Evolutionary conservation across 2,797 vertebrate species (phyloP).

Genomic region (Enteromius viviparus): DNA sequence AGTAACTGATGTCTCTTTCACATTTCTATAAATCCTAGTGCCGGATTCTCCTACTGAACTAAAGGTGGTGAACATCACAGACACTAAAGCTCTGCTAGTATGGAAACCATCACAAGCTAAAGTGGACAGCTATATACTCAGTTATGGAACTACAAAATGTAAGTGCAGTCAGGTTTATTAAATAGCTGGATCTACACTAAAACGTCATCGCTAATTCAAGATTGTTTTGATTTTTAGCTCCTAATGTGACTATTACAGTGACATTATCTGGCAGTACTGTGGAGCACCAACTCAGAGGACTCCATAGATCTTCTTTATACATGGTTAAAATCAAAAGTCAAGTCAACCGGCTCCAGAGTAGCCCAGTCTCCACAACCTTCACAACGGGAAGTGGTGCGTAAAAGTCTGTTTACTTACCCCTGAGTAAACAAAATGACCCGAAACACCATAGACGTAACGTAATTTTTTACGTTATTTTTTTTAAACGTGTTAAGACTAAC

Average conservation of each 20-base stretch:
- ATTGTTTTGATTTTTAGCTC: conserved; percentile 67
- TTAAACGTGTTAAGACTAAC: neutral
- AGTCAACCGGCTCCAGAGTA: conserved; percentile 80
- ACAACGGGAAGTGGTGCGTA: conserved; percentile 77
- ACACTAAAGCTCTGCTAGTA: conserved; percentile 79
- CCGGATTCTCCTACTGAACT: conserved; percentile 84
- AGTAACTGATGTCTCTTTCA: neutral
- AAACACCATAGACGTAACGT: neutral
- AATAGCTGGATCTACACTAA: neutral
- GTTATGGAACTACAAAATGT: conserved; percentile 84
- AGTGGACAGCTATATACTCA: conserved; percentile 85
- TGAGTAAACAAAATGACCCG: neutral
- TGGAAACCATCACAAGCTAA: conserved; percentile 84
- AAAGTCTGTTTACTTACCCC: neutral
- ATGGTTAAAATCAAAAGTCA: conserved; percentile 82
- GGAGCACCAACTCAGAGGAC: conserved; percentile 79
- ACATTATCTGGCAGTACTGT: conserved; percentile 80
- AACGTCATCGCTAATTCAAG: neutral
- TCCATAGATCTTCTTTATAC: conserved; percentile 82
- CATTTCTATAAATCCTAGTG: conserved; percentile 69
- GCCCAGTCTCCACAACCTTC: conserved; percentile 80
- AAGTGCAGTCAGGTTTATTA: conserved; percentile 63
- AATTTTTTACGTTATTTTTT: too few relatives aligned
- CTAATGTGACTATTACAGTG: conserved; percentile 81
- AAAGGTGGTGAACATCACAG: conserved; percentile 80